A percentile compares a stretch with the other conserved stretches of the same genome.
Conservation (phyloP, 2,113 vertebrate genomes). For the Tylochromis polylepis region DNA sequence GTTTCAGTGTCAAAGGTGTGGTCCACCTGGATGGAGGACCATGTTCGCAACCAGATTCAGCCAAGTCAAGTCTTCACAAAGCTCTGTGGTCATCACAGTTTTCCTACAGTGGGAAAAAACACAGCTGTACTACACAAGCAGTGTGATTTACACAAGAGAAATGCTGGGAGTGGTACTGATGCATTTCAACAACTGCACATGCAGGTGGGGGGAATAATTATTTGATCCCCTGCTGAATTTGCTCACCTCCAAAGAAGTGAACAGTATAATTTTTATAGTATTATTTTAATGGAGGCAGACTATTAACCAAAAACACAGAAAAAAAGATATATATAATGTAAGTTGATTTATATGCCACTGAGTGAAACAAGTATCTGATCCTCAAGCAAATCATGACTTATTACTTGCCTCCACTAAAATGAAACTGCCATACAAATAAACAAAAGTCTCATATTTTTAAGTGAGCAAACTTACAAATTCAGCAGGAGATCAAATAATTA, state of each 20-base stretch:
- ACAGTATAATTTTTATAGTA: neutral
- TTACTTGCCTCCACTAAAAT: neutral
- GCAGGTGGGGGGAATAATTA: neutral
- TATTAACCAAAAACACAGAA: neutral
- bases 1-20: conserved; percentile 16
- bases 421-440: neutral
- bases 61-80: conserved; percentile 35
- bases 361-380: neutral
- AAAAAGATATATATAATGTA: neutral
- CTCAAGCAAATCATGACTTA: neutral
- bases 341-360: too few species aligned
- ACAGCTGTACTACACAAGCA: neutral
- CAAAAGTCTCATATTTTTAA: too few species aligned
- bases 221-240: neutral
- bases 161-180: neutral
- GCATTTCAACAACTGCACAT: neutral
- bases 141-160: neutral
- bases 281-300: neutral
- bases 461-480: neutral
- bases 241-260: neutral
- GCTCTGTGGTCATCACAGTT: conserved; percentile 68
- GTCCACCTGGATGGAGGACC: conserved; percentile 18
- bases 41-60: neutral
- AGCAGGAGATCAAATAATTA: neutral
- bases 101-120: conserved; percentile 58